Conservation (phyloP, 37 sponge, comb jelly and placozoan species). For the Ianthella basta region DNA sequence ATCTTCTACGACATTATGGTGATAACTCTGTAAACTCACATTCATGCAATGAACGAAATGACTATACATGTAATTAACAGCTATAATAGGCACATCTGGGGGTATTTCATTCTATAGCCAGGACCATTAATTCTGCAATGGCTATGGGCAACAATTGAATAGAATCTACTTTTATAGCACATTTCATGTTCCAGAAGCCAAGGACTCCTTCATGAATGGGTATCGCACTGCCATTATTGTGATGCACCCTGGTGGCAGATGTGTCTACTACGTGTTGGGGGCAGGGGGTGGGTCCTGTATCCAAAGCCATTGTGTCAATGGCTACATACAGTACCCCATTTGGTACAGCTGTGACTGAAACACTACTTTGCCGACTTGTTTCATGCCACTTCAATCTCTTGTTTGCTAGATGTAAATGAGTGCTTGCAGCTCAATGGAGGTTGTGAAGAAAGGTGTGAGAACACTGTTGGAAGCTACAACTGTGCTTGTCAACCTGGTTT, state of each 20-base stretch:
- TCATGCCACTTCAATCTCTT: neutral
- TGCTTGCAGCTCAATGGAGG: neutral
- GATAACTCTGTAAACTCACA: no score
- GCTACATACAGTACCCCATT: neutral
- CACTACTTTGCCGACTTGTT: neutral
- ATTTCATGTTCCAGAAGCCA: no score
- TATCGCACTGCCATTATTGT: neutral
- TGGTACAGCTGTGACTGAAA: neutral
- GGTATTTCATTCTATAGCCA: no score
- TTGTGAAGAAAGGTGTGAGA: neutral
- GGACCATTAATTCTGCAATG: no score
- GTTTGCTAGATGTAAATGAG: constrained; percentile 11
- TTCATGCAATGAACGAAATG: no score
- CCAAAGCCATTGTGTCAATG: neutral
- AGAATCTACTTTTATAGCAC: no score
- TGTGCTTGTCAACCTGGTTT: constrained; percentile 20
- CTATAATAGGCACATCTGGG: no score
- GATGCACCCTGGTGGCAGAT: neutral
- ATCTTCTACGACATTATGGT: no score
- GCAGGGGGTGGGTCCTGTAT: neutral
- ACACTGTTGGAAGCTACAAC: neutral
- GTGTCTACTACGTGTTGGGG: no score
- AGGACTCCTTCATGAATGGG: neutral
- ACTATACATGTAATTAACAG: no score
- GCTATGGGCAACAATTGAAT: no score